These are phyloP conservation scores for Labeo calbasu DNA, from an alignment of 2,797 vertebrate species.

Conservation along the genomic window DNA sequence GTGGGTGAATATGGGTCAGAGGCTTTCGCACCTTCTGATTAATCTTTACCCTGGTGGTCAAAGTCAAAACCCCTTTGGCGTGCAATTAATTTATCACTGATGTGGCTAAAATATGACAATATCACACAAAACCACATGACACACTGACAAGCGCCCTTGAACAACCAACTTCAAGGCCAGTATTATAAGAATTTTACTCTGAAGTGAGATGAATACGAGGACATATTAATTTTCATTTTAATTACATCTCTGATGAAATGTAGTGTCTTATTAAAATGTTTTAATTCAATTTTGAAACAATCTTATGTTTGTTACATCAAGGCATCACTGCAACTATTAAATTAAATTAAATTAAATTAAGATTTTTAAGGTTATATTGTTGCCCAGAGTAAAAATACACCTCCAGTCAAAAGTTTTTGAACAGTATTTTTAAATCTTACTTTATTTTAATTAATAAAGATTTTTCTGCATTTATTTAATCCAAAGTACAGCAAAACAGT, in stretches of 20 bases:
- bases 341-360: background rate
- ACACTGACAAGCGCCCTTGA: background rate
- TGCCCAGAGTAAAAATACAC: background rate
- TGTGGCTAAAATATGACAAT: conserved; percentile 13
- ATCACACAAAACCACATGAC: conserved; percentile 29
- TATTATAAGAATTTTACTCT: background rate
- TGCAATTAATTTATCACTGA: background rate
- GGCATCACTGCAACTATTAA: background rate
- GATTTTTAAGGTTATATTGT: background rate
- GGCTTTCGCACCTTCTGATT: background rate
- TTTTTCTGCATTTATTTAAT: too few relatives aligned
- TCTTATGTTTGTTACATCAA: background rate
- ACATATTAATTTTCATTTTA: background rate
- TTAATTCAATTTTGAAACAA: background rate
- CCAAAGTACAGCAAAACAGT: too few relatives aligned
- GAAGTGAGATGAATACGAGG: background rate
- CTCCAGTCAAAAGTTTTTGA: background rate
- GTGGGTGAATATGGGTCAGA: background rate
- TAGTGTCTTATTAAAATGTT: background rate
- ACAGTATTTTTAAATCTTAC: too few relatives aligned
- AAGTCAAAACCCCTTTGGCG: background rate
- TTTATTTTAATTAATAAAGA: too few relatives aligned
- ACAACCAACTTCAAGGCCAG: background rate
- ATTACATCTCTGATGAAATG: background rate
- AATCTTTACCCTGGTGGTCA: background rate